These are phyloP conservation scores for Ascidia mentula DNA, from an alignment of 23 tunicate genomes.

Conservation along the genomic window DNA sequence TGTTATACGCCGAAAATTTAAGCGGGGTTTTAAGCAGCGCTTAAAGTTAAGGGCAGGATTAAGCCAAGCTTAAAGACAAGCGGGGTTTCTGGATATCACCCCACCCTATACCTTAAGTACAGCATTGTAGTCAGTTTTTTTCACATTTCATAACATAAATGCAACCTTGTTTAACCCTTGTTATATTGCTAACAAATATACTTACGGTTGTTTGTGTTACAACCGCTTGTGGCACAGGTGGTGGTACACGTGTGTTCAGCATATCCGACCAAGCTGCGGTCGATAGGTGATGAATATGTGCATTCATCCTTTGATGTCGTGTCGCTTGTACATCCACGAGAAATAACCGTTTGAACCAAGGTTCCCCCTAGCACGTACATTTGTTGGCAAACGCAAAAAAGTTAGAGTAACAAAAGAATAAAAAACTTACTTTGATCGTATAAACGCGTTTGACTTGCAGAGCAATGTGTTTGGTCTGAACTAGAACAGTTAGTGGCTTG, in stretches of 20 bases:
- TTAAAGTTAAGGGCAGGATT: too few relatives aligned
- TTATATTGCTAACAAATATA: too few relatives aligned
- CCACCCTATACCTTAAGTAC: too few relatives aligned
- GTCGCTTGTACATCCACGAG: not conserved
- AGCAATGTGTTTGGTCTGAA: not conserved
- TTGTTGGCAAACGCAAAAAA: not conserved
- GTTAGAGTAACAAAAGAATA: too few relatives aligned
- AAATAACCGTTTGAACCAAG: not conserved
- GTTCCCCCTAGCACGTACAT: not conserved
- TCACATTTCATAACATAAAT: too few relatives aligned
- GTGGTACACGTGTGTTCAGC: not conserved
- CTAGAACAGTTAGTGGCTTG: not conserved
- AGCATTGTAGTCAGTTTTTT: too few relatives aligned
- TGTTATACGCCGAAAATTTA: too few relatives aligned
- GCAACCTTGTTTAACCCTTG: too few relatives aligned
- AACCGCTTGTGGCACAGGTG: not conserved
- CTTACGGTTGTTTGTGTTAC: not conserved
- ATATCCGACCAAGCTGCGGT: not conserved
- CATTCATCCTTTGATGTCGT: not conserved
- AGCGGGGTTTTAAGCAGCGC: too few relatives aligned
- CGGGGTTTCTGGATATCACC: too few relatives aligned
- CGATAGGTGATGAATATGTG: not conserved
- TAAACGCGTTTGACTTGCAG: not conserved
- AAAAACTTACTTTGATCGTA: not conserved
- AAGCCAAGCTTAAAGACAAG: too few relatives aligned